A percentile compares a stretch with the other conserved stretches of the same genome.
Evolutionary conservation across 2,797 vertebrate genomes (phyloP).

Genomic region (Peromyscus attwateri): DNA sequence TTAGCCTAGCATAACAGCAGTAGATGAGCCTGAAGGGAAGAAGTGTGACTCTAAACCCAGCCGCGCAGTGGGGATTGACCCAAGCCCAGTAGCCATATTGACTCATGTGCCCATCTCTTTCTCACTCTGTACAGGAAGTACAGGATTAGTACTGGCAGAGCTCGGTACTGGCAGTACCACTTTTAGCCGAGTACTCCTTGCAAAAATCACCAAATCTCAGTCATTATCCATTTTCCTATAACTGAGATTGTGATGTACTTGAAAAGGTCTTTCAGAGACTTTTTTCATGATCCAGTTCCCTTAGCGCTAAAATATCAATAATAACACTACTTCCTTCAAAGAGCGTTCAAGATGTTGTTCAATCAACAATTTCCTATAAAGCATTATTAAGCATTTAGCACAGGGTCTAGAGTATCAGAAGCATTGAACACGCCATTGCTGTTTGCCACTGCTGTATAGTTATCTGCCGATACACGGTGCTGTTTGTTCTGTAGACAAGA

Average conservation of each 20-base stretch:
- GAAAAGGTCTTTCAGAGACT: not conserved
- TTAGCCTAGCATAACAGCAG: not conserved
- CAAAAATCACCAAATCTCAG: not conserved
- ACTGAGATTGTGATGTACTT: not conserved
- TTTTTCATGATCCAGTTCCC: not conserved
- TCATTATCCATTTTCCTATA: not conserved
- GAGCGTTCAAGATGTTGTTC: not conserved
- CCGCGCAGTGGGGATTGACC: not conserved
- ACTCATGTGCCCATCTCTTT: not conserved
- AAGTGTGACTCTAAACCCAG: not conserved
- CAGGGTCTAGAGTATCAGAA: not conserved
- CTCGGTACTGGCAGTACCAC: no score
- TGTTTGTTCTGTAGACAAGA: not conserved
- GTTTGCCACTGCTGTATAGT: not conserved
- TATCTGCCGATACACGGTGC: not conserved
- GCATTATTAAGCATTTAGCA: not conserved
- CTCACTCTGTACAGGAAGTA: not conserved
- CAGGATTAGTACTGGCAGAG: not conserved
- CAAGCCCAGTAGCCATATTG: not conserved
- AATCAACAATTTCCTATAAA: not conserved
- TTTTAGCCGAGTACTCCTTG: not conserved
- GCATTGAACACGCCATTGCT: no score
- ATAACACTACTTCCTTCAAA: not conserved
- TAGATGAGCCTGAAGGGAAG: not conserved
- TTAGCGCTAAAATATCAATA: constrained; percentile 9